Conservation (phyloP, 2,888 invertebrate genomes). For the Zelleria hepariella region DNA sequence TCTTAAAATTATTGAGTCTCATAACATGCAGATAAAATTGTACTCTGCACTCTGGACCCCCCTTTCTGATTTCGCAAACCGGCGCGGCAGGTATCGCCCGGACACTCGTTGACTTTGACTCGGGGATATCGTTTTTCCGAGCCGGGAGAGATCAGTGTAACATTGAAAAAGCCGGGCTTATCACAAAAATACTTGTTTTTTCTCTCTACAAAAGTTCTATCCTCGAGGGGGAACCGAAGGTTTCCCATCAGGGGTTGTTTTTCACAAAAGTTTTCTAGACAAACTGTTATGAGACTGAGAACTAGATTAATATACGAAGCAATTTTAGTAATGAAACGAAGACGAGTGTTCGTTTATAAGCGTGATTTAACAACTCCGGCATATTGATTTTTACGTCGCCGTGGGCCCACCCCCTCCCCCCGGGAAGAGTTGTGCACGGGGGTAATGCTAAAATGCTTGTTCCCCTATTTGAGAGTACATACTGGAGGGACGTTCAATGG, state of each 20-base stretch:
- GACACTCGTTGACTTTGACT: background rate
- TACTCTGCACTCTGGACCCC: background rate
- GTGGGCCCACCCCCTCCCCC: constrained; percentile 65
- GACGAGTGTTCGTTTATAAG: constrained; percentile 74
- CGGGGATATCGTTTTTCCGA: background rate
- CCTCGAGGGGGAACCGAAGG: background rate
- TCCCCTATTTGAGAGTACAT: constrained; percentile 74
- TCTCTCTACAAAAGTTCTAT: background rate
- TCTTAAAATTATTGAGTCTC: too few species aligned
- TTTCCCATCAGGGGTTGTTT: background rate
- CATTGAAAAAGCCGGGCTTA: background rate
- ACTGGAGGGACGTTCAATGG: constrained; percentile 58
- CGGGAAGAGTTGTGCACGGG: constrained; percentile 73
- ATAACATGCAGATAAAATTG: too few species aligned
- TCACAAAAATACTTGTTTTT: background rate
- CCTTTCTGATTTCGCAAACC: background rate
- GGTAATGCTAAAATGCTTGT: constrained; percentile 74
- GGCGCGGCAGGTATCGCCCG: too few species aligned
- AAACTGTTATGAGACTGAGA: constrained; percentile 33
- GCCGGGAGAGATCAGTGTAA: background rate
- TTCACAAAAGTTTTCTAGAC: background rate
- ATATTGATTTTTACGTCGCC: constrained; percentile 75
- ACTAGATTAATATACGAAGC: constrained; percentile 41
- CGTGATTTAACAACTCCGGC: constrained; percentile 85
- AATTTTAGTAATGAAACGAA: constrained; percentile 70